Evolutionary conservation across 2,797 vertebrate species (phyloP).

Genomic region (Tapera naevia): DNA sequence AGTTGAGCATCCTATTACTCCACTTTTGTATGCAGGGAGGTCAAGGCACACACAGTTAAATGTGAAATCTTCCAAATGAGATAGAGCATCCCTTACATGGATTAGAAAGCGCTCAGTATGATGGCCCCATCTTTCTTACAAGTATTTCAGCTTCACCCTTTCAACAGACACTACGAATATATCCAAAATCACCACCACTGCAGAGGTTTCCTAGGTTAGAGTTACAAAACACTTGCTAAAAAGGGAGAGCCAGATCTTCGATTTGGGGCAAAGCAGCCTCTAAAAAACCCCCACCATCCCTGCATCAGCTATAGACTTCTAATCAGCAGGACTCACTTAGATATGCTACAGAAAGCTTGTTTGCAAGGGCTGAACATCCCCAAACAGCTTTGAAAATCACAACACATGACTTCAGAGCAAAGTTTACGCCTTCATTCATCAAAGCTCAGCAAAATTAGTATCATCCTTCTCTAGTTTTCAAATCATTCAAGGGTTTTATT

Average conservation of each 20-base stretch:
- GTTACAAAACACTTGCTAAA: not conserved
- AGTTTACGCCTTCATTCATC: no score
- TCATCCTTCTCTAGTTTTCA: not conserved
- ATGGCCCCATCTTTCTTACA: not conserved
- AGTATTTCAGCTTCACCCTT: not conserved
- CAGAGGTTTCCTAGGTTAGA: not conserved
- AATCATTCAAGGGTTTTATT: not conserved
- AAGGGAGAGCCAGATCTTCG: no score
- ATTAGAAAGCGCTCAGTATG: not conserved
- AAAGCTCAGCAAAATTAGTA: not conserved
- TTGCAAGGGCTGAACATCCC: not conserved
- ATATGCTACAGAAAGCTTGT: not conserved
- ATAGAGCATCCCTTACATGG: not conserved
- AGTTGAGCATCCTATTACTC: not conserved
- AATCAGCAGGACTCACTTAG: not conserved
- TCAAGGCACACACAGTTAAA: not conserved
- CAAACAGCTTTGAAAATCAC: not conserved
- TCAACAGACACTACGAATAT: not conserved
- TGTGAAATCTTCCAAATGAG: not conserved
- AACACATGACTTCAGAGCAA: not conserved
- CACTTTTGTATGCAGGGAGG: rapidly evolving
- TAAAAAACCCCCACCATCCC: not conserved
- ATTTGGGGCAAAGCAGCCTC: not conserved
- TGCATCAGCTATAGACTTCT: not conserved
- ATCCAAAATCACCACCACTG: not conserved